Conservation (phyloP, 1,140 invertebrate genomes). For the Orchesella cincta region DNA sequence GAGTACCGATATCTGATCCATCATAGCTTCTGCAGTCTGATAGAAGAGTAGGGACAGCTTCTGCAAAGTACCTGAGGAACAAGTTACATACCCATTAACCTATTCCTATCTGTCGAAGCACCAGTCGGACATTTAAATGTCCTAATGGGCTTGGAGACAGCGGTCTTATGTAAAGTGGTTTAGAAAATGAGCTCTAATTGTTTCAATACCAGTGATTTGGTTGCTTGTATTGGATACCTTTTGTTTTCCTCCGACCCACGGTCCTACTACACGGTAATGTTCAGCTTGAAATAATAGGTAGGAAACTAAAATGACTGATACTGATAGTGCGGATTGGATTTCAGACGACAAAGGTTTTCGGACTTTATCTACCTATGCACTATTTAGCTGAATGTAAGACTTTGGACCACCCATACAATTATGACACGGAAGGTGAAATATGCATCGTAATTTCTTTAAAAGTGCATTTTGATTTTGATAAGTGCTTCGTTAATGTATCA, state of each 20-base stretch:
- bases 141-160: constrained; percentile 48
- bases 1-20: too few species aligned
- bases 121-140: constrained; percentile 46
- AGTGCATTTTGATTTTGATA: too few species aligned
- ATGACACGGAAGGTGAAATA: too few species aligned
- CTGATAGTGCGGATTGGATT: neutral
- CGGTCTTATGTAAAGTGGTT: constrained; percentile 41
- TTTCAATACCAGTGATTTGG: constrained; percentile 31
- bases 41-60: too few species aligned
- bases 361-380: too few species aligned
- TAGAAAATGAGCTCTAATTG: constrained; percentile 43
- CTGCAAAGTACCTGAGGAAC: neutral
- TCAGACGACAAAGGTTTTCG: neutral
- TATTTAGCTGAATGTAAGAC: too few species aligned
- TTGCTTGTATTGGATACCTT: constrained; percentile 10
- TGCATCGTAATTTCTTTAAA: too few species aligned
- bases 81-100: neutral
- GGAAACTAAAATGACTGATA: neutral
- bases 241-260: constrained; percentile 13
- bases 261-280: neutral
- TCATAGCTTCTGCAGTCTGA: too few species aligned
- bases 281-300: constrained; percentile 14
- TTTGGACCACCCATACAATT: too few species aligned
- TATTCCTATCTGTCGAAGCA: constrained; percentile 36
- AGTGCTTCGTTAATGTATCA: too few species aligned